Evolutionary conservation across 2,797 vertebrate genomes (phyloP).

Genomic region (Periparus ater): DNA sequence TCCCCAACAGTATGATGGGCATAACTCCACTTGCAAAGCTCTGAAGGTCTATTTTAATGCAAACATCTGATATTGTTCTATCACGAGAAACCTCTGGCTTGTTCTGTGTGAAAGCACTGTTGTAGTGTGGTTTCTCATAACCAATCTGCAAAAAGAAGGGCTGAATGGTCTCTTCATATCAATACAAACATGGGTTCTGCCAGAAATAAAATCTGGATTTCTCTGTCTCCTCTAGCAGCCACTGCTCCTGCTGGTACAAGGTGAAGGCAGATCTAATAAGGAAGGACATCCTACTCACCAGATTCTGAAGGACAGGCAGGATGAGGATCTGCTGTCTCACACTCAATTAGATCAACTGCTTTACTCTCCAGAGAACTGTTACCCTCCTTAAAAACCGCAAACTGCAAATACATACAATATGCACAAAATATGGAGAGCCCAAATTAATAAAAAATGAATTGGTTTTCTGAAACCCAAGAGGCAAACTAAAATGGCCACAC

Average conservation of each 20-base stretch:
- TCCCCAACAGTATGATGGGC: neutral
- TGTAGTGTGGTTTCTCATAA: neutral
- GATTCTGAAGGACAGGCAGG: slow-evolving; percentile 72
- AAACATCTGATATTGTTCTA: neutral
- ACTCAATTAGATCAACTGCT: slow-evolving; percentile 23
- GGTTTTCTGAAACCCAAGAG: neutral
- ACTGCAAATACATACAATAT: slow-evolving; percentile 71
- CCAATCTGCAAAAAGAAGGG: neutral
- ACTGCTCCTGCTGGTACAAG: neutral
- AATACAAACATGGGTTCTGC: neutral
- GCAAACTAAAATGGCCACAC: neutral
- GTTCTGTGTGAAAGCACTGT: neutral
- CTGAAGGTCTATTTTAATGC: neutral
- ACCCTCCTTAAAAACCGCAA: slow-evolving; percentile 75
- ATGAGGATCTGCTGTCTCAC: slow-evolving; percentile 68
- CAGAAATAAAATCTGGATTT: neutral
- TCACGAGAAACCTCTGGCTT: neutral
- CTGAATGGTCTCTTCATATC: neutral
- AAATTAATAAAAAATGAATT: neutral
- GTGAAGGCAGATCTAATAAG: slow-evolving; percentile 4
- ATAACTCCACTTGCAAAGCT: neutral
- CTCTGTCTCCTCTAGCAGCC: neutral
- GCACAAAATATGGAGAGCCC: neutral
- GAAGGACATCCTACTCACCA: slow-evolving; percentile 70
- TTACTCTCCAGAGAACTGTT: slow-evolving; percentile 41